Base-by-base conservation (phyloP, 1,140 invertebrate genomes). In the Drosophila setifemur region DNA sequence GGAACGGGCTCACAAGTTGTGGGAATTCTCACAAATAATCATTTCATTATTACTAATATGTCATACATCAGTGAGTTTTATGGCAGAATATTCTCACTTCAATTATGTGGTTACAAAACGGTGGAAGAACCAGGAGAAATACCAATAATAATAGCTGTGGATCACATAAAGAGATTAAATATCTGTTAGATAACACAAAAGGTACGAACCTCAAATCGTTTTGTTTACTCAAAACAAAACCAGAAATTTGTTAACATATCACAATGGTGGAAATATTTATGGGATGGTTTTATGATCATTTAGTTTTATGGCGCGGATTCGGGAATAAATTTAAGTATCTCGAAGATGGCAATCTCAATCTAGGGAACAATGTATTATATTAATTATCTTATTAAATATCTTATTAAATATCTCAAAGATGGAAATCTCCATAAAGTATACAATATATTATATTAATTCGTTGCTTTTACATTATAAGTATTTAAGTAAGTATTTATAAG, bases 61-160 rank as follows among this genome's bases (percentile, higher is more conserved):
- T 39, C 19, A 29, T 37, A 48, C 60, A 31, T 49, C 25, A 40
- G 42, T 49, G 58, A 29, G 16, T 58, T 35, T 58, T 58, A 57
- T 61, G 19, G 11, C 33, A 33, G 28, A 26, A 63, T 45, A 33
- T 49, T 66, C 58, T 64, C 60, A 58, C 53, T 58, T 61, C 26
- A 61, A 61, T 61, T 61, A 58, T 35, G 14, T n/a, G 11, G 26
- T 16, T 21, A 37, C 26, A 37, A 29, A 16, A 33, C 18, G 9
- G 14, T 14, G 6, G 31, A 37, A 19, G 21, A 23, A 11, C 1
- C 54, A 37, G 25, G 23, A 31, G 25, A 58, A 58, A 43, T 61
- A 14, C 12, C 29, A 60, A 29, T 60, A 60, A 57, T 25, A 57
- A 7, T 9, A 11, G 21, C n/a, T n/a, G n/a, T n/a, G n/a, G n/a